Base-by-base conservation (phyloP, 1,140 invertebrate species). In the Spodoptera frugiperda region DNA sequence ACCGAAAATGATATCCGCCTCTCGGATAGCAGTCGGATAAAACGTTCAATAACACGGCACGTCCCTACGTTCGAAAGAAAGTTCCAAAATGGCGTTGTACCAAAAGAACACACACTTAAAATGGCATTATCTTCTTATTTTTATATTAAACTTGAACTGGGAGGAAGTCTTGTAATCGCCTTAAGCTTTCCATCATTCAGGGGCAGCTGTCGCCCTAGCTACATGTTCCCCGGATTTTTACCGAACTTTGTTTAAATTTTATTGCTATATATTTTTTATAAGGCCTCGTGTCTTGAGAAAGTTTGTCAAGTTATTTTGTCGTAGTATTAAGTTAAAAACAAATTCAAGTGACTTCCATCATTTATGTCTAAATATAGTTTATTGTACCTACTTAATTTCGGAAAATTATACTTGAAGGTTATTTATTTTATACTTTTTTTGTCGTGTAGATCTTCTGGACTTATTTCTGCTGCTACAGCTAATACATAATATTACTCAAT, bases 141-240 rank as follows among this genome's bases (percentile, higher is more conserved):
- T 91, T 90, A 87, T 90, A 92, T 93, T 90, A 91, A 93, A 93
- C 79, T 88, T 87, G 84, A 87, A 89, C 78, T 63, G 83, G 73
- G 84, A 85, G 85, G 83, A 80, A 87, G 83, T 87, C 83, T 81
- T 89, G 87, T 92, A 93, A 93, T 93, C 91, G 90, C 88, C 89
- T 93, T 91, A 92, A 92, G 90, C 89, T 89, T 91, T 91, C 88
- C 91, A 91, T 89, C 91, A 87, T 89, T 91, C 87, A 88, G 79
- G 59, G 84, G 83, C 91, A 93, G 85, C 89, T 91, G 91, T 89
- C 87, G 84, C 89, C 87, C 84, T 82, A 80, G 82, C 59, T 65
- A 70, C 85, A 81, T 85, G 84, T 78, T 84, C 84, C 79, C 77
- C 79, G 82, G 73, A 86, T 89, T 86, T 77, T 84, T 82, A 70